Base-by-base conservation (phyloP, 2,797 vertebrate genomes). In the Danio tinwini region DNA sequence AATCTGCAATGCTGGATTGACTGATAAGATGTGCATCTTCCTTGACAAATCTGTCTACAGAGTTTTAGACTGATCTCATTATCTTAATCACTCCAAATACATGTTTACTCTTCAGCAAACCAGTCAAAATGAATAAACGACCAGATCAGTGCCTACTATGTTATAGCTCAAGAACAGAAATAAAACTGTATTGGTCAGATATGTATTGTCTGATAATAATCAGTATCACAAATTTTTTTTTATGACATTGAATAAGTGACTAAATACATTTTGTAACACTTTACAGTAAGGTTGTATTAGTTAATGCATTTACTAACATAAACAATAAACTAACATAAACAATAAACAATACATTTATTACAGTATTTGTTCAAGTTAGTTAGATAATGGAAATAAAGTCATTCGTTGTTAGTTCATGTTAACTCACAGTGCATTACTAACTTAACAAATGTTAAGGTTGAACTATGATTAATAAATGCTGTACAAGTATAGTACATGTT, bases 81-180 rank as follows among this genome's bases (percentile, higher is more conserved):
- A 81, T 83, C 78, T 68, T 69, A 83, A 86, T 84, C 78, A 81
- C 74, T 69, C 68, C 61, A 62, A 62, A 76, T 74, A 71, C 70
- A 50, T 50, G 64, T 78, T 55, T 53, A 49, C 39, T 50, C 55
- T 52, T 67, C 47, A 70, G 40, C 14, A 59, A 11, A 68, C 47
- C 17, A 7, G 17, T 65, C 40, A 44, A 62, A 65, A 70, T 61
- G 53, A 53, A 55, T 29, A 13, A 14, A 29, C 10, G 55, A 8
- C 21, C 12, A 69, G 19, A 14, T 56, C 49, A 45, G 53, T 50
- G 44, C n/a, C 12, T 44, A 40, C 6, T 56, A 44, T 21, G 50
- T 70, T 40, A 40, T 5, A 17, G 6, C n/a, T 29, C 12, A 72
- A 53, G 10, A 52, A 53, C 29, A 53, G 37, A 29, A 16, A 70